Evolutionary conservation across 2,113 vertebrate genomes (phyloP).

Genomic region (Strigops habroptila): DNA sequence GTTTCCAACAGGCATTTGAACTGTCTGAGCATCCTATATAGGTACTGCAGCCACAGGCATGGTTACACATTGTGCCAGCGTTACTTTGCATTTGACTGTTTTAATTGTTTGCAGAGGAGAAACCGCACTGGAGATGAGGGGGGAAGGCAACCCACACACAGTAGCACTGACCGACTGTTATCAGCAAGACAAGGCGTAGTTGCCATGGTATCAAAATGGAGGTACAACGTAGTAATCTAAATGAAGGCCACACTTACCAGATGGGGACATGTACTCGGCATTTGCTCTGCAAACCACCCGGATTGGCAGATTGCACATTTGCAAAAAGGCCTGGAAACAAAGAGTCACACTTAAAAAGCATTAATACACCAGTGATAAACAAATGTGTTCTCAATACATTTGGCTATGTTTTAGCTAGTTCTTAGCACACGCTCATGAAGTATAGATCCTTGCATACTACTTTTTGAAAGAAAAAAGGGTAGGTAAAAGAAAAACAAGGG

Average conservation of each 20-base stretch:
- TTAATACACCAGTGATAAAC: constrained; percentile 23
- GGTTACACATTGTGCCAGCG: rapidly evolving
- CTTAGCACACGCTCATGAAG: not conserved
- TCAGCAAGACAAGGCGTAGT: constrained; percentile 64
- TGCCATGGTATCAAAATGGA: constrained; percentile 72
- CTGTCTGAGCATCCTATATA: not conserved
- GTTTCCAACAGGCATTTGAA: not conserved
- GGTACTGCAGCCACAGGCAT: not conserved
- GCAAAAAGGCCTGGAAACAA: constrained; percentile 82
- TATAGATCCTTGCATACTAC: not conserved
- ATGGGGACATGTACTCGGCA: constrained; percentile 87
- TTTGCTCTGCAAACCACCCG: constrained; percentile 83
- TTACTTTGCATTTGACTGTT: not conserved
- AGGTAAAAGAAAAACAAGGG: not conserved
- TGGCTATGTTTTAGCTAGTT: not conserved
- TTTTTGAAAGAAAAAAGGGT: not conserved
- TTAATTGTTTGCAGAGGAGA: not conserved
- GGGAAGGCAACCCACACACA: not conserved
- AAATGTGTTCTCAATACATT: not conserved
- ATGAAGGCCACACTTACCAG: constrained; percentile 82
- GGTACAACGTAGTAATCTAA: constrained; percentile 47
- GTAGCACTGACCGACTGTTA: not conserved
- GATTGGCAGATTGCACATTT: constrained; percentile 87
- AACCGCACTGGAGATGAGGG: not conserved
- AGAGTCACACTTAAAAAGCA: constrained; percentile 43